A percentile compares a stretch with the other conserved stretches of the same genome.
These are phyloP conservation scores for Orius insidiosus DNA, from an alignment of 1,140 invertebrate genomes.

Conservation along the genomic window DNA sequence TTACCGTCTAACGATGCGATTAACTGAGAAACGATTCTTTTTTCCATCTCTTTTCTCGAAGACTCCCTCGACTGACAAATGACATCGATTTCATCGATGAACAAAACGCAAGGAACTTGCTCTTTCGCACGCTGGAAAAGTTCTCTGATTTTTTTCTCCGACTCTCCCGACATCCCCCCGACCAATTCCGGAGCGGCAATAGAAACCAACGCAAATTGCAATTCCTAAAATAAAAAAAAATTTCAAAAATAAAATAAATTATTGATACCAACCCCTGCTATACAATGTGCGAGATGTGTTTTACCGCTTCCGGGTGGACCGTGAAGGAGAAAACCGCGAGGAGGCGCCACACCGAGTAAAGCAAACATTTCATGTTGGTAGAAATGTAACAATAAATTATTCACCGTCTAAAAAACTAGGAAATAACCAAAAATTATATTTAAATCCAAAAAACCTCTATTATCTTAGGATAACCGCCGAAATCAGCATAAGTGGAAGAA, in stretches of 20 bases:
- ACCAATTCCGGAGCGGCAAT: slow-evolving; percentile 81
- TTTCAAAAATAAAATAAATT: slow-evolving; percentile 1
- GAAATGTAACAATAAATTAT: slow-evolving; percentile 18
- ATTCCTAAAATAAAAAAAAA: slow-evolving; percentile 29
- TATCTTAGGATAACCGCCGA: slow-evolving; percentile 54
- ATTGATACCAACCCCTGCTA: slow-evolving; percentile 59
- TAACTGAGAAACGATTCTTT: slow-evolving; percentile 83
- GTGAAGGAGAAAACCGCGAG: slow-evolving; percentile 69
- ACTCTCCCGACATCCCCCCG: slow-evolving; percentile 89
- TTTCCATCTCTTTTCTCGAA: slow-evolving; percentile 87
- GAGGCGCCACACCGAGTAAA: slow-evolving; percentile 60
- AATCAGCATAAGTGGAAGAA: slow-evolving; percentile 47
- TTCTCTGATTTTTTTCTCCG: slow-evolving; percentile 79
- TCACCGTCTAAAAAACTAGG: slow-evolving; percentile 6
- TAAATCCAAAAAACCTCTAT: slow-evolving; percentile 28
- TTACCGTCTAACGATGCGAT: slow-evolving; percentile 70
- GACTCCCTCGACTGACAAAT: slow-evolving; percentile 71
- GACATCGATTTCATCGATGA: slow-evolving; percentile 88
- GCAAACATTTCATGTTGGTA: slow-evolving; percentile 32
- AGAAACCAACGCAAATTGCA: slow-evolving; percentile 59
- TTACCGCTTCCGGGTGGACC: slow-evolving; percentile 90
- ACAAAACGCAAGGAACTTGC: slow-evolving; percentile 67
- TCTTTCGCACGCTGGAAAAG: slow-evolving; percentile 69
- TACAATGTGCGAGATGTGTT: slow-evolving; percentile 75
- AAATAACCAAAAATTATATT: not conserved